Conservation (phyloP, 2,113 vertebrate genomes). For the Pseudopodoces humilis region DNA sequence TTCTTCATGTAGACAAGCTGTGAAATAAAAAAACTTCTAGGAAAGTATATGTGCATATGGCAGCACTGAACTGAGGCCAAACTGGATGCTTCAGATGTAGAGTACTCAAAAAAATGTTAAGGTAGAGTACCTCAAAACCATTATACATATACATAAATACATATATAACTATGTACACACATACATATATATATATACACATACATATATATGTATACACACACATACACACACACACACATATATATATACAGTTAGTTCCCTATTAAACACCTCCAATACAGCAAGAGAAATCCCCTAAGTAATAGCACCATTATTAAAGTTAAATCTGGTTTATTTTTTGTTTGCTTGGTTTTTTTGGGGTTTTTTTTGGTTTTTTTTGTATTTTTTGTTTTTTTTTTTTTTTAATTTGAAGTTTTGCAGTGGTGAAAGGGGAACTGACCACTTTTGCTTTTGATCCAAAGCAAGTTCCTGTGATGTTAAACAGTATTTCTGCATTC, state of each 20-base stretch:
- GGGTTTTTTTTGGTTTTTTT: too few relatives aligned
- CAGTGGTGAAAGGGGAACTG: not conserved
- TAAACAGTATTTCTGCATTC: not conserved
- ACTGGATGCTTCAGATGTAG: not conserved
- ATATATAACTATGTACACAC: not conserved
- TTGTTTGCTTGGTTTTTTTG: too few relatives aligned
- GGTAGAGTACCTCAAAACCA: not conserved
- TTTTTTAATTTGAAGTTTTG: not conserved
- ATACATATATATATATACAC: not conserved
- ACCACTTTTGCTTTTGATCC: not conserved
- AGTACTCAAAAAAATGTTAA: not conserved
- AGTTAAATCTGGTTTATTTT: accelerated
- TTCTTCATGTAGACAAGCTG: conserved; percentile 38
- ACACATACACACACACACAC: not conserved
- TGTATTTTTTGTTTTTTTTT: too few relatives aligned
- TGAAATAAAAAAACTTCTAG: conserved; percentile 13
- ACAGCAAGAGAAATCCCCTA: not conserved
- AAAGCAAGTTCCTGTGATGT: not conserved
- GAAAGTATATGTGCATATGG: conserved; percentile 21
- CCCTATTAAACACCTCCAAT: not conserved
- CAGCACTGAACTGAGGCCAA: conserved; percentile 1
- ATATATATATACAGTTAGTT: not conserved
- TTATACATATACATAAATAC: accelerated
- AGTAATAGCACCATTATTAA: not conserved
- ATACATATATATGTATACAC: not conserved